These are phyloP conservation scores for Mesoligia furuncula DNA, from an alignment of 2,888 invertebrate genomes.

Conservation along the genomic window DNA sequence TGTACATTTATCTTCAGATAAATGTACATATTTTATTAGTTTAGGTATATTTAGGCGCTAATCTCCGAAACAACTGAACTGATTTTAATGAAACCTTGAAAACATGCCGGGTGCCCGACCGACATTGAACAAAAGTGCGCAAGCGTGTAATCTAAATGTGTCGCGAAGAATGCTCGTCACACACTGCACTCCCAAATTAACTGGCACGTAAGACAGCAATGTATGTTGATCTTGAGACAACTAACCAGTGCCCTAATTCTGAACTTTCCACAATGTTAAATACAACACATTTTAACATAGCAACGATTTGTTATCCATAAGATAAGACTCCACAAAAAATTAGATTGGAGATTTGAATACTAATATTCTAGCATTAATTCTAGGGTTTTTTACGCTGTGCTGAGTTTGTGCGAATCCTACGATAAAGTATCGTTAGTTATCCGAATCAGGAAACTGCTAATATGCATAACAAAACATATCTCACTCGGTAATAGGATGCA, in stretches of 20 bases:
- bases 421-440: not conserved
- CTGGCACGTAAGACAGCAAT: slow-evolving; percentile 34
- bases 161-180: slow-evolving; percentile 51
- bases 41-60: slow-evolving; percentile 59
- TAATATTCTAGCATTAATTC: not conserved
- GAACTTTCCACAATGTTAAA: slow-evolving; percentile 3
- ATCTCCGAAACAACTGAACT: slow-evolving; percentile 60
- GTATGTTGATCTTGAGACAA: slow-evolving; percentile 37
- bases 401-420: not conserved
- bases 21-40: no score
- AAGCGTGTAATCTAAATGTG: slow-evolving; percentile 59
- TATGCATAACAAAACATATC: not conserved
- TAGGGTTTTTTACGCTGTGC: not conserved
- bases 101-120: slow-evolving; percentile 54
- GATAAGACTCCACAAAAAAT: not conserved
- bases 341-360: not conserved
- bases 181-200: slow-evolving; percentile 47
- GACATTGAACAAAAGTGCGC: slow-evolving; percentile 58
- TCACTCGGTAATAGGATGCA: not conserved
- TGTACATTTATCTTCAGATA: no score
- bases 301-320: not conserved
- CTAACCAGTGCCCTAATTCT: slow-evolving; percentile 20
- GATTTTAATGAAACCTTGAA: slow-evolving; percentile 64
- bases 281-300: not conserved
- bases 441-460: not conserved